These are phyloP conservation scores for Apodemus sylvaticus DNA, from an alignment of 2,113 vertebrate species.

Conservation along the genomic window DNA sequence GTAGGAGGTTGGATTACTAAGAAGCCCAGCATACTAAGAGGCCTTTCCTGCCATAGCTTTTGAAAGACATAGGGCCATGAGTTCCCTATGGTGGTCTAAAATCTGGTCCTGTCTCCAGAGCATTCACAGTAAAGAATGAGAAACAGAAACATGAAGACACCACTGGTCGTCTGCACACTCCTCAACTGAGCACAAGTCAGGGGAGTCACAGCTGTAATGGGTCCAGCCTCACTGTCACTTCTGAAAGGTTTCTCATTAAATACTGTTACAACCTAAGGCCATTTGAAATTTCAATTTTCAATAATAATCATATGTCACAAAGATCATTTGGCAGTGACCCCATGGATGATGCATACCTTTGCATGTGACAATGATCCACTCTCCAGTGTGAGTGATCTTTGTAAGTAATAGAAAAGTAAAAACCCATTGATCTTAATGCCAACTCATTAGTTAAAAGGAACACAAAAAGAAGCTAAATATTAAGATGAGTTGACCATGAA, in stretches of 20 bases:
- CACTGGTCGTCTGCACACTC: not conserved
- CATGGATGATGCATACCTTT: not conserved
- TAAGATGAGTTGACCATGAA: slow-evolving; percentile 66
- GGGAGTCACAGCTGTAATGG: not conserved
- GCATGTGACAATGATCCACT: slow-evolving; percentile 39
- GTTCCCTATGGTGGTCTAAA: not conserved
- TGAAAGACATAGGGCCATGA: not conserved
- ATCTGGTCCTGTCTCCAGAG: not conserved
- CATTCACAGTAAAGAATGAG: not conserved
- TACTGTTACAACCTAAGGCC: not conserved
- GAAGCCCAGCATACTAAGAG: not conserved
- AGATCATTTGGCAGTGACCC: slow-evolving; percentile 18
- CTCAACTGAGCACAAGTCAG: not conserved
- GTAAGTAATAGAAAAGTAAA: not conserved
- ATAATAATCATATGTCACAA: not conserved
- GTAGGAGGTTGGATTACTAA: not conserved
- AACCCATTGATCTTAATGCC: slow-evolving; percentile 34
- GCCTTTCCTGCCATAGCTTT: too few species aligned
- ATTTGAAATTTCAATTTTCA: not conserved
- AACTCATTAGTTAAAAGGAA: slow-evolving; percentile 30
- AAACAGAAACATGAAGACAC: not conserved
- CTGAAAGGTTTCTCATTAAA: not conserved
- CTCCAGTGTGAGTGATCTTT: slow-evolving; percentile 34
- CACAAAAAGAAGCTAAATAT: slow-evolving; percentile 69
- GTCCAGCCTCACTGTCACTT: not conserved